phyloP scores from a whole-genome alignment of 2,113 vertebrate genomes.

The Lepisosteus oculatus region DNA sequence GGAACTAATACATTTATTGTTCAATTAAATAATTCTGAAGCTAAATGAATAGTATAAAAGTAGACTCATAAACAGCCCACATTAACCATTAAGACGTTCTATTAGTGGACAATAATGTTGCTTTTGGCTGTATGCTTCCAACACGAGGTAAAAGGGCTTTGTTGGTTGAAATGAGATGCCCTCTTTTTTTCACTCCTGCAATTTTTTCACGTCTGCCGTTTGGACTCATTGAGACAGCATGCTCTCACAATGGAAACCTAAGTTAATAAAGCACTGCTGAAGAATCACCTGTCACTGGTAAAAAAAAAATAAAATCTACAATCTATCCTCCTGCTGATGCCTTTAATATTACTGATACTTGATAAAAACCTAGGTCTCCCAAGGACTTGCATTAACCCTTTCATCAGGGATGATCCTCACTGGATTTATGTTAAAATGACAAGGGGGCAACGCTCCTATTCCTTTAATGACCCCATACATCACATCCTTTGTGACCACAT shows the following conservation, averaged over 20 bases:
- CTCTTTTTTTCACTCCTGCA: not conserved
- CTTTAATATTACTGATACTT: slow-evolving; percentile 1
- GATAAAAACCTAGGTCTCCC: slow-evolving; percentile 21
- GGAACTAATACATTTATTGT: too few species aligned
- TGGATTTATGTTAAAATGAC: slow-evolving; percentile 57
- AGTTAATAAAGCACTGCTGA: slow-evolving; percentile 20
- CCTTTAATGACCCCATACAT: slow-evolving; percentile 62
- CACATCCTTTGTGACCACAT: slow-evolving; percentile 61
- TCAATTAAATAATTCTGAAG: too few species aligned
- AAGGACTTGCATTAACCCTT: slow-evolving; percentile 27
- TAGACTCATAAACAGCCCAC: too few species aligned
- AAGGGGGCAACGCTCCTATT: slow-evolving; percentile 40
- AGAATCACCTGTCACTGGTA: slow-evolving; percentile 22
- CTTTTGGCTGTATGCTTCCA: too few species aligned
- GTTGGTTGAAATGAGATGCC: too few species aligned
- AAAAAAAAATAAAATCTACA: not conserved
- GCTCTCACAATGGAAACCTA: slow-evolving; percentile 2
- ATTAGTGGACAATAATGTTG: too few species aligned
- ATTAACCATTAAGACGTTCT: too few species aligned
- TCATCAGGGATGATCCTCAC: slow-evolving; percentile 22
- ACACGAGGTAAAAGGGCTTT: too few species aligned
- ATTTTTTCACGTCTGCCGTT: not conserved
- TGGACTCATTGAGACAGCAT: slow-evolving; percentile 5
- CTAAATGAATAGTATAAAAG: too few species aligned
- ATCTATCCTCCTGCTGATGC: slow-evolving; percentile 20